Evolutionary conservation across 2,888 invertebrate genomes (phyloP), one percentile per base, ranked within the genome.

Genomic region (Elmis aenea): DNA sequence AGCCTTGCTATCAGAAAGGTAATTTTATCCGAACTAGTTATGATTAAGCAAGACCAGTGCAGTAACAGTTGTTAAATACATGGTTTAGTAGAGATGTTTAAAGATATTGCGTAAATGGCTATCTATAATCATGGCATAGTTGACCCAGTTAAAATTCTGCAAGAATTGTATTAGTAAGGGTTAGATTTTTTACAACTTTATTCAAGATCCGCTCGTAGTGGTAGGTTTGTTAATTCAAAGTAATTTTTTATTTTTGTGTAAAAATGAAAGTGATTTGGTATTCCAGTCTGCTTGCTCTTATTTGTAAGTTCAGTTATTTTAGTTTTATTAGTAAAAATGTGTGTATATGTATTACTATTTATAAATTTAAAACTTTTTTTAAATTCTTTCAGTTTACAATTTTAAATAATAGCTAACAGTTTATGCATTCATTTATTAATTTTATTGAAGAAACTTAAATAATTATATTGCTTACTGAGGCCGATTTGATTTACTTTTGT

Each of bases 1-100:
- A 38, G 28, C 44, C 44, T 44, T 41, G 40, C 13, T 11, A 25
- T 23, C 39, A 28, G 33, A 43, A 36, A 27, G 32, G 37, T 27
- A 37, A 40, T 34, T 38, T 40, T 33, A 40, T 33, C 26, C 33
- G 44, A 40, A 44, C 44, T 39, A 43, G 43, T 36, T 43, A 38
- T 34, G 31, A 35, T 34, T 29, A 22, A 24, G 29, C 25, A 39
- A 31, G 20, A 21, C 30, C 39, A 33, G 24, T 26, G 31, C 8
- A 15, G 24, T 23, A 32, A 15, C 16, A 32, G 8, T 22, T 9
- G 15, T 32, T 5, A 22, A n/a, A 6, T 13, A 10, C 13, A 8
- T n/a, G 6, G 2, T 14, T 24, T n/a, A 6, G 8, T 6, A 24
- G 14, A 2, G 21, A 9, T 24, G 15, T 24, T 18, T 6, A 22